A percentile compares a stretch with the other conserved stretches of the same genome.
phyloP scores from a whole-genome alignment of 2,888 invertebrate genomes.

The Pharmacophagus antenor region DNA sequence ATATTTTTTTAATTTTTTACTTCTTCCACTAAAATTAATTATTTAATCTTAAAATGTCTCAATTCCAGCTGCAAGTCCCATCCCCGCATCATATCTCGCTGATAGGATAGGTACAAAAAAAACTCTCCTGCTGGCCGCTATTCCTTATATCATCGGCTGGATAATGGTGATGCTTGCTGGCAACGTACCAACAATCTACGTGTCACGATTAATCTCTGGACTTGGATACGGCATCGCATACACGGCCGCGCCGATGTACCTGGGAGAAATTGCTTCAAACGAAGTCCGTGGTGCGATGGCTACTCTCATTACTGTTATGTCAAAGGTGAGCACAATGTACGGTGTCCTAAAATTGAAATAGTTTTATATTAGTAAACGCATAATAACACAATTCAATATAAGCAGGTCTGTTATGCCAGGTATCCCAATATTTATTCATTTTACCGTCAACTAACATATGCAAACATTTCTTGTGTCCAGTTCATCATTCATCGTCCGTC shows the following conservation, averaged over 20 bases:
- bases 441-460: background rate
- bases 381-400: background rate
- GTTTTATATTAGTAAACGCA: background rate
- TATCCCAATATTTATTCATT: background rate
- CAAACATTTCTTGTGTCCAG: background rate
- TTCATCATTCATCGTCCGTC: background rate
- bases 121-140: slow-evolving; percentile 80
- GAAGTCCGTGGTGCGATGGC: slow-evolving; percentile 82
- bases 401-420: background rate
- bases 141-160: slow-evolving; percentile 84
- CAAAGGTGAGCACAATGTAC: slow-evolving; percentile 58
- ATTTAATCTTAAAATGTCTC: background rate
- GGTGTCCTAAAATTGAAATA: background rate
- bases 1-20: background rate
- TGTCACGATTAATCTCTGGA: slow-evolving; percentile 82
- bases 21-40: background rate
- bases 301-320: slow-evolving; percentile 80
- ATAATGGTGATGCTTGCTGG: slow-evolving; percentile 82
- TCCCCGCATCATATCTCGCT: slow-evolving; percentile 83
- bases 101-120: slow-evolving; percentile 84
- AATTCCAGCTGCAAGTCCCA: slow-evolving; percentile 80
- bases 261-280: slow-evolving; percentile 82
- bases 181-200: slow-evolving; percentile 79
- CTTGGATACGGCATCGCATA: slow-evolving; percentile 82
- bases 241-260: slow-evolving; percentile 82